Conservation (phyloP, 2,888 invertebrate species). For the Emesis furor region DNA sequence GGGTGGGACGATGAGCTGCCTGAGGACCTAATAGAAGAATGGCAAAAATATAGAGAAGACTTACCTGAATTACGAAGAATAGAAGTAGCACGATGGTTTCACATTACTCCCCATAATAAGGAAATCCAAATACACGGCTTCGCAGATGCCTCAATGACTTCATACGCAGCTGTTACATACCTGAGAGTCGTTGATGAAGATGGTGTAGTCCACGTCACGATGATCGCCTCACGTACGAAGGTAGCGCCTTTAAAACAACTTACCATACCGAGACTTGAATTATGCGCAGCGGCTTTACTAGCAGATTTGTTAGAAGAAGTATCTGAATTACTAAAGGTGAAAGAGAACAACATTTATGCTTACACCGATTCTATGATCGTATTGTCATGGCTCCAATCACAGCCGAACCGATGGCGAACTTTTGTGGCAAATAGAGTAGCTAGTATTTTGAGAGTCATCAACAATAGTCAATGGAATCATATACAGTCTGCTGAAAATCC, state of each 20-base stretch:
- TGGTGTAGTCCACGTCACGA: background rate
- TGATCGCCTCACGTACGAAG: slow-evolving; percentile 28
- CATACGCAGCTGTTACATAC: slow-evolving; percentile 31
- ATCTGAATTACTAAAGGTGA: slow-evolving; percentile 23
- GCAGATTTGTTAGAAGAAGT: slow-evolving; percentile 48
- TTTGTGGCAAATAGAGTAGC: slow-evolving; percentile 57
- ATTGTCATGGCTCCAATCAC: slow-evolving; percentile 52
- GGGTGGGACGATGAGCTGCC: slow-evolving; percentile 4
- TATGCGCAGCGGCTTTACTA: slow-evolving; percentile 68
- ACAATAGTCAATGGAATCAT: slow-evolving; percentile 51
- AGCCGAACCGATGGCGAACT: slow-evolving; percentile 53
- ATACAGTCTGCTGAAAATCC: slow-evolving; percentile 52
- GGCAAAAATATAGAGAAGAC: slow-evolving; percentile 6
- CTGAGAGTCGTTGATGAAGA: slow-evolving; percentile 17
- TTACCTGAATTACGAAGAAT: background rate
- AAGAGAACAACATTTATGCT: background rate
- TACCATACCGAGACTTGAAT: slow-evolving; percentile 66
- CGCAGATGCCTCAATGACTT: slow-evolving; percentile 28
- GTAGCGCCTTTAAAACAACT: slow-evolving; percentile 72
- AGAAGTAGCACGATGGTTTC: slow-evolving; percentile 23
- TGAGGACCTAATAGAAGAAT: background rate
- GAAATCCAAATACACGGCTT: slow-evolving; percentile 22
- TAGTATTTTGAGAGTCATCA: slow-evolving; percentile 41
- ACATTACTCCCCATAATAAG: background rate
- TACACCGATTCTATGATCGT: slow-evolving; percentile 42